These are phyloP conservation scores for Andrena marginata DNA, from an alignment of 2,888 invertebrate genomes.

Conservation along the genomic window DNA sequence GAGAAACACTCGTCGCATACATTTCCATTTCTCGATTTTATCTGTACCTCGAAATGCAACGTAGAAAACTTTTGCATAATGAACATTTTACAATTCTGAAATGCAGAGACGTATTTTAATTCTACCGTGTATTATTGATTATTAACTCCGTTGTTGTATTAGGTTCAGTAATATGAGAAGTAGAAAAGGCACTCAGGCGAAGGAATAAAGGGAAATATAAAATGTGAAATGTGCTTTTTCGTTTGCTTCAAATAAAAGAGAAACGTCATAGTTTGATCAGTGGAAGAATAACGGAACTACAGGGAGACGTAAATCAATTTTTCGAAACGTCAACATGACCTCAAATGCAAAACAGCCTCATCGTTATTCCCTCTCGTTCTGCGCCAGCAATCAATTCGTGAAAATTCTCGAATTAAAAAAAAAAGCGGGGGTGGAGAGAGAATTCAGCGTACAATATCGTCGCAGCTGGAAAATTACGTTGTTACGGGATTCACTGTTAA, in stretches of 20 bases:
- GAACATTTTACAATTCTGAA: background rate
- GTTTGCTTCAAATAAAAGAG: background rate
- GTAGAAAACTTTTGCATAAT: background rate
- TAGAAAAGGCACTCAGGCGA: background rate
- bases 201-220: background rate
- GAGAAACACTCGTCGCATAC: background rate
- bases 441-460: slow-evolving; percentile 8
- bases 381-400: slow-evolving; percentile 26
- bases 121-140: background rate
- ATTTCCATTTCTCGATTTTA: background rate
- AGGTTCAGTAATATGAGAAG: background rate
- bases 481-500: slow-evolving; percentile 5
- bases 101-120: too few relatives aligned
- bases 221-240: background rate
- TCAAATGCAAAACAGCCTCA: slow-evolving; percentile 38
- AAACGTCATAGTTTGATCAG: slow-evolving; percentile 17
- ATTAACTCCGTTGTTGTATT: background rate
- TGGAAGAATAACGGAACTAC: slow-evolving; percentile 18
- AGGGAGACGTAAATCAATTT: slow-evolving; percentile 36
- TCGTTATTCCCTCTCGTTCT: slow-evolving; percentile 40
- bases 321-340: slow-evolving; percentile 30
- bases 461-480: slow-evolving; percentile 19
- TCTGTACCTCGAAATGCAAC: background rate
- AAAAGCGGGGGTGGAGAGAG: background rate
- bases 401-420: slow-evolving; percentile 27